These are phyloP conservation scores for Aegotheles bennettii DNA, from an alignment of 2,113 vertebrate genomes.

Conservation along the genomic window DNA sequence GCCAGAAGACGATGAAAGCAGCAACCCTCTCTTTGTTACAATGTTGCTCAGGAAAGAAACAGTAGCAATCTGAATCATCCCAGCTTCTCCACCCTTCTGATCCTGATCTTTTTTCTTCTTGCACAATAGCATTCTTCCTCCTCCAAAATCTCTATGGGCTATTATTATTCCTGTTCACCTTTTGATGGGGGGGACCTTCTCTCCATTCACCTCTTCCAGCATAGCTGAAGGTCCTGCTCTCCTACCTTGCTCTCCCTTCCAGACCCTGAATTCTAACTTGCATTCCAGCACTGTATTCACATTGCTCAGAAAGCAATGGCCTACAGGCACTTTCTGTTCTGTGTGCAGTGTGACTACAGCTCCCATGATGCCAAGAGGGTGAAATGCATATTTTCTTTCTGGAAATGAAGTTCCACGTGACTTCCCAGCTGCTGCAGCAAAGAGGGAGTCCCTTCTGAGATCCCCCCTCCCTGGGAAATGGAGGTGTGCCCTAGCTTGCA, in stretches of 20 bases:
- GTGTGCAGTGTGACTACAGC: background rate
- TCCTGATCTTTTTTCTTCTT: background rate
- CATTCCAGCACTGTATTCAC: fast-evolving
- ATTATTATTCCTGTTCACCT: background rate
- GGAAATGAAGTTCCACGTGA: background rate
- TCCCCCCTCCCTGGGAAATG: background rate
- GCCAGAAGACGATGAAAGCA: background rate
- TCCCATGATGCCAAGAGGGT: constrained; percentile 10
- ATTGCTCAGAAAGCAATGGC: background rate
- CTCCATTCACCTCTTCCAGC: background rate
- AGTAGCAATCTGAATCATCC: background rate
- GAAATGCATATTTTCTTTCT: background rate
- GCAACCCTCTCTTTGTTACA: background rate
- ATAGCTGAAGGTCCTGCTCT: background rate
- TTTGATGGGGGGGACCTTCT: background rate
- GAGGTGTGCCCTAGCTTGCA: background rate
- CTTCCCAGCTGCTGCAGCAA: constrained; percentile 19
- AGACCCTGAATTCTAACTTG: fast-evolving
- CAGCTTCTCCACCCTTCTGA: background rate
- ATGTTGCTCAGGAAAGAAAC: background rate
- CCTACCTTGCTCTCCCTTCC: background rate
- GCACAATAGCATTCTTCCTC: background rate
- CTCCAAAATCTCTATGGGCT: background rate
- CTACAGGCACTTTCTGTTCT: background rate
- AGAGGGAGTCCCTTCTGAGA: background rate